Base-by-base conservation (phyloP, 2,888 invertebrate genomes). In the Harmothoe impar region DNA sequence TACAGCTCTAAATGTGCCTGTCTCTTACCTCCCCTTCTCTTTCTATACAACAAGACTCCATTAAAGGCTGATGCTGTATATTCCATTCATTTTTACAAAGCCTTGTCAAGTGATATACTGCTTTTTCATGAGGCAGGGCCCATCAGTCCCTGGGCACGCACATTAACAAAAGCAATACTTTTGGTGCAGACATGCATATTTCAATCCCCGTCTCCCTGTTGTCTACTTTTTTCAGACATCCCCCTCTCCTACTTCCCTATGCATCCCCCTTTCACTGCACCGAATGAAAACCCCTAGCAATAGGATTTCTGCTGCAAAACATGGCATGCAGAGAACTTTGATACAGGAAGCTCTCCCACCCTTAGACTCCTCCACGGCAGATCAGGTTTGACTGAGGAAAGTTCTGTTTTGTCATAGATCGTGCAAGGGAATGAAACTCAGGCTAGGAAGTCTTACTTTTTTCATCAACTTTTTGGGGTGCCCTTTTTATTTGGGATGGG, bases 271-370 rank as follows among this genome's bases (percentile, higher is more conserved):
- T 43, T 43, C 43, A 43, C 43, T 43, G 43, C 20, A 29, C 25
- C 31, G 31, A 54, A 86, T 52, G 54, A 54, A 86, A 86, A 54
- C 54, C 56, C 54, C 0, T 3, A n/a, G 25, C 12, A 84, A 25
- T 52, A 54, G 56, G 86, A 86, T 54, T 86, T 86, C 29, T 23
- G 52, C 33, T 7, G 20, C 86, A 86, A 86, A 86, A 86, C 86
- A 86, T 86, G 86, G n/a, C 86, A 86, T 84, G 84, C n/a, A 20
- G 54, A 86, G 54, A 54, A 86, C 86, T 86, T 86, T 86, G 86
- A 86, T 86, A 86, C 86, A 86, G 52, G 20, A 86, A 52, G 20
- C 29, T 29, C n/a, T 3, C n/a, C 86, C n/a, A 54, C 56, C 86
- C 86, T 54, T 54, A 12, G 54, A 29, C 86, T 86, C 33, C 84